Percentiles rank a stretch among this genome's conserved stretches.
Evolutionary conservation across 2,113 vertebrate species (phyloP).

Genomic region (Oncorhynchus mykiss): DNA sequence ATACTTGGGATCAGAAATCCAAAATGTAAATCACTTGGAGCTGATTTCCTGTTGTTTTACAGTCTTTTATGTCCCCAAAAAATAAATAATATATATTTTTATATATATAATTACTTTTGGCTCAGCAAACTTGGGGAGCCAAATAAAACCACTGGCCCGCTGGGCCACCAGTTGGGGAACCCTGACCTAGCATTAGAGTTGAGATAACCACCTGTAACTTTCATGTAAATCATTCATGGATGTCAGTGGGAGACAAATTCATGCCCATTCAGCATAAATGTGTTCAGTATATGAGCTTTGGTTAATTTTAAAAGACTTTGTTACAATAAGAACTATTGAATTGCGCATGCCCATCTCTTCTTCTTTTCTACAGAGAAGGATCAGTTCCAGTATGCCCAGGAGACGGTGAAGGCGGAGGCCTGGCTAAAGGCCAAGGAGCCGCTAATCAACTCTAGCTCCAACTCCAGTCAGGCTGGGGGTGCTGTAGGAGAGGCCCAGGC

Average conservation of each 20-base stretch:
- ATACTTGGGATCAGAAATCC: too few species aligned
- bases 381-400: slow-evolving; percentile 82
- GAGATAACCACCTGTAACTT: too few species aligned
- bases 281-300: not conserved
- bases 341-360: slow-evolving; percentile 25
- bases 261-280: not conserved
- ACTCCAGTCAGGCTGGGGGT: slow-evolving; percentile 58
- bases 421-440: slow-evolving; percentile 90
- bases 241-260: not conserved
- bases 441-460: slow-evolving; percentile 51
- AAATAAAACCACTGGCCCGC: too few species aligned
- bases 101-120: too few species aligned
- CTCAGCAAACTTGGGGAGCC: too few species aligned
- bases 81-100: too few species aligned
- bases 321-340: not conserved
- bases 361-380: slow-evolving; percentile 77
- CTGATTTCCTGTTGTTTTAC: not conserved
- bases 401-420: slow-evolving; percentile 82
- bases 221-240: too few species aligned
- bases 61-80: not conserved
- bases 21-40: too few species aligned
- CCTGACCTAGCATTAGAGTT: too few species aligned
- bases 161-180: too few species aligned
- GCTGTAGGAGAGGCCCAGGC: slow-evolving; percentile 75
- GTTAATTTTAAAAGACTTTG: not conserved